These are phyloP conservation scores for Ommatoiulus sabulosus DNA, from an alignment of 2,888 invertebrate genomes.

Conservation along the genomic window DNA sequence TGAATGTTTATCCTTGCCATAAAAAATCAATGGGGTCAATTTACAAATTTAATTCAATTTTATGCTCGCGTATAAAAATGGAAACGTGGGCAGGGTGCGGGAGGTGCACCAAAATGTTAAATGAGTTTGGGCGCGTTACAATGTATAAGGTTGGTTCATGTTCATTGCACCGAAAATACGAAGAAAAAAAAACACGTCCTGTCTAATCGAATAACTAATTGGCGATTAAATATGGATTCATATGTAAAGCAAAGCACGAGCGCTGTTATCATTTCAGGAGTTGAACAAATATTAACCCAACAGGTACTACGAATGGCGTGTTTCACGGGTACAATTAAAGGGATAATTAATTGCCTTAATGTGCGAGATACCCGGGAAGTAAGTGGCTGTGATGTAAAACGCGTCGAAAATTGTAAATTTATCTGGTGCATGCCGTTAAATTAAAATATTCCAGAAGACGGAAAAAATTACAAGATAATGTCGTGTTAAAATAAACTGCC, in stretches of 20 bases:
- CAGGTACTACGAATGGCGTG: neutral
- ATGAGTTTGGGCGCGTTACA: neutral
- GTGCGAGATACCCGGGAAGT: neutral
- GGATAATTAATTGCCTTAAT: neutral
- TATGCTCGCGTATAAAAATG: conserved; percentile 3
- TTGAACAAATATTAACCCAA: conserved; percentile 11
- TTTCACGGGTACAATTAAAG: neutral
- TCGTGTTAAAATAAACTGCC: neutral
- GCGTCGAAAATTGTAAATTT: too few species aligned
- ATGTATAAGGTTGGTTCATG: neutral
- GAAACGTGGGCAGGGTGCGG: conserved; percentile 10
- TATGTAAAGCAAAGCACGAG: conserved; percentile 19
- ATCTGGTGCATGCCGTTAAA: neutral
- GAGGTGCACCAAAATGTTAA: neutral
- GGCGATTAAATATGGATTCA: neutral
- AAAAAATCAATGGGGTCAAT: conserved; percentile 34
- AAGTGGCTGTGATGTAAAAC: neutral
- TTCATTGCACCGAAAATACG: neutral
- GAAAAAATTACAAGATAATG: conserved; percentile 34
- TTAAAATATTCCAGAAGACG: neutral
- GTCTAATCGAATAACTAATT: neutral
- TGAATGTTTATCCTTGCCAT: conserved; percentile 34
- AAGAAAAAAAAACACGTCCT: neutral
- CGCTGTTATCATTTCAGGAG: neutral
- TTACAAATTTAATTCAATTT: conserved; percentile 34